phyloP scores from a whole-genome alignment of 2,888 invertebrate species.

The Prosopocoilus inquinatus region DNA sequence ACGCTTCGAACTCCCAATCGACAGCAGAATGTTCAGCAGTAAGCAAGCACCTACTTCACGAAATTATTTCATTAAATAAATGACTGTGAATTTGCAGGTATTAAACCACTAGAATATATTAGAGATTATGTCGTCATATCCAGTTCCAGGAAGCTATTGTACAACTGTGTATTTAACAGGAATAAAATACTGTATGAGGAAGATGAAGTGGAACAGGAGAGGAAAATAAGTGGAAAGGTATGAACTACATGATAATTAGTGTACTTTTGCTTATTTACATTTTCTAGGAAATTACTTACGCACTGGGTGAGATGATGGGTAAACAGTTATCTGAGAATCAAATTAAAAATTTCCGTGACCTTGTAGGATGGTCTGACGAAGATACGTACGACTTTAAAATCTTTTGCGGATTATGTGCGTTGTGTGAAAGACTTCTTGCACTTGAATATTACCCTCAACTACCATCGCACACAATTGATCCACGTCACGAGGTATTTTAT shows the following conservation, averaged over 20 bases:
- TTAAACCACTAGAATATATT: constrained; percentile 71
- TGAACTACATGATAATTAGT: background rate
- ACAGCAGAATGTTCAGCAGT: constrained; percentile 57
- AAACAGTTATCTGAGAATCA: constrained; percentile 57
- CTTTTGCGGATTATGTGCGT: constrained; percentile 78
- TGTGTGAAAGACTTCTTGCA: constrained; percentile 70
- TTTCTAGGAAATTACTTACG: constrained; percentile 56
- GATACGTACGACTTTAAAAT: constrained; percentile 65
- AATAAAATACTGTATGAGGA: constrained; percentile 40
- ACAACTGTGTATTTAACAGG: constrained; percentile 57
- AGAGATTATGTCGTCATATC: constrained; percentile 65
- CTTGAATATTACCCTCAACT: constrained; percentile 50
- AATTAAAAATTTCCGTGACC: constrained; percentile 48
- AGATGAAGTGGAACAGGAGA: constrained; percentile 40
- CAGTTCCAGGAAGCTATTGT: constrained; percentile 57
- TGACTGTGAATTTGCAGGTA: constrained; percentile 52
- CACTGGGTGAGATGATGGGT: constrained; percentile 65
- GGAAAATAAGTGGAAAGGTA: constrained; percentile 54
- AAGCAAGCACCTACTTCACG: constrained; percentile 12
- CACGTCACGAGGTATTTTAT: constrained; percentile 62
- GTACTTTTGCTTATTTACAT: background rate
- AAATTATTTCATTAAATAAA: background rate
- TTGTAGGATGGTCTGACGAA: constrained; percentile 57
- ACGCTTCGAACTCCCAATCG: constrained; percentile 73
- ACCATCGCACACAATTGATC: constrained; percentile 61